Conservation (phyloP, 2,888 invertebrate genomes). For the Actias luna region DNA sequence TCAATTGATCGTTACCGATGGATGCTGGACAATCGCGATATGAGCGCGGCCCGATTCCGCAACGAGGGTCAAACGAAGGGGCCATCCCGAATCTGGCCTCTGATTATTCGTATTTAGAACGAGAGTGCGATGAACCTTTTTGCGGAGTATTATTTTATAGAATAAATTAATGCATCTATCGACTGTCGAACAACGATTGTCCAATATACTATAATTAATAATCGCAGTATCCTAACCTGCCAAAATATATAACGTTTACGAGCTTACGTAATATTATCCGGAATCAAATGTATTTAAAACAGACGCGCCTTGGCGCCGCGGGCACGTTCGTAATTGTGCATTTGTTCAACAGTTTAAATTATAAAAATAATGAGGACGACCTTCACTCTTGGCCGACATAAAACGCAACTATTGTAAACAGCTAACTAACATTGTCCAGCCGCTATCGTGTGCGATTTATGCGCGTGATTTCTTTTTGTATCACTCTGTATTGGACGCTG, state of each 20-base stretch:
- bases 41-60: conserved; percentile 58
- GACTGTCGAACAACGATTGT: neutral
- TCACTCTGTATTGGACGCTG: conserved; percentile 15
- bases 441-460: conserved; percentile 44
- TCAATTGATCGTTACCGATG: conserved; percentile 74
- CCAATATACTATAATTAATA: neutral
- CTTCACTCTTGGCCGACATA: conserved; percentile 47
- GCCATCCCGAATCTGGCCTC: conserved; percentile 68
- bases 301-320: conserved; percentile 4
- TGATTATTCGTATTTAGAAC: conserved; percentile 53
- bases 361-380: conserved; percentile 62
- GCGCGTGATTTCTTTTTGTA: conserved; percentile 19
- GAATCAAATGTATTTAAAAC: conserved; percentile 13
- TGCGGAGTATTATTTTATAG: conserved; percentile 14
- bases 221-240: neutral
- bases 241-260: neutral
- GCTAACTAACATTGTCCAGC: conserved; percentile 45
- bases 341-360: conserved; percentile 45
- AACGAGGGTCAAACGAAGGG: conserved; percentile 73
- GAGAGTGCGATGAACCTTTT: conserved; percentile 49
- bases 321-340: conserved; percentile 30
- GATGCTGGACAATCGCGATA: conserved; percentile 69
- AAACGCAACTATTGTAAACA: conserved; percentile 39
- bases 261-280: conserved; percentile 22
- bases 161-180: neutral